Evolutionary conservation across 2,888 invertebrate species (phyloP).

Genomic region (Standfussiana lucernea): DNA sequence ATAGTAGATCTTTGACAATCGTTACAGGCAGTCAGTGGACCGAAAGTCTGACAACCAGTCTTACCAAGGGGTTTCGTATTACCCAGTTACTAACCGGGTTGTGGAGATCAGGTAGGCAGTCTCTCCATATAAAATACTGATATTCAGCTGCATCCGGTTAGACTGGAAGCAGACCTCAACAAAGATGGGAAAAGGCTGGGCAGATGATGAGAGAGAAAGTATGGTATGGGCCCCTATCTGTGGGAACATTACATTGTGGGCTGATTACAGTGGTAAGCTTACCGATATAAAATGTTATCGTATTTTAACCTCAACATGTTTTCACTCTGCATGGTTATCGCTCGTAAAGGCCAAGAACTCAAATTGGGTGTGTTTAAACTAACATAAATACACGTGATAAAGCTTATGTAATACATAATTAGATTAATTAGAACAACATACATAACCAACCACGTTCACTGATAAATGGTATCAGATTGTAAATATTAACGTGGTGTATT

Average conservation of each 20-base stretch:
- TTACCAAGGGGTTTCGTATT: neutral
- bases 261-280: neutral
- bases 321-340: conserved; percentile 10
- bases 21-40: neutral
- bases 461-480: conserved; percentile 32
- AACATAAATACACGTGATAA: neutral
- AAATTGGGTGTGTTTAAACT: conserved; percentile 13
- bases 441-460: neutral
- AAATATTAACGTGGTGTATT: conserved; percentile 13
- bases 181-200: neutral
- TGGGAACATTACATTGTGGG: neutral
- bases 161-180: neutral
- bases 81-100: neutral
- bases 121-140: neutral
- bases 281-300: conserved; percentile 2
- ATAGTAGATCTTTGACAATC: too few species aligned
- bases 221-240: neutral
- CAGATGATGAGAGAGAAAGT: neutral
- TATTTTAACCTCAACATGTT: neutral
- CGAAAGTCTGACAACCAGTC: neutral
- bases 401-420: conserved; percentile 5
- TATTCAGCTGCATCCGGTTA: neutral
- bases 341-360: conserved; percentile 15
- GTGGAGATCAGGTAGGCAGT: neutral
- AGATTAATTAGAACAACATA: neutral